A percentile compares a stretch with the other conserved stretches of the same genome.
Evolutionary conservation across 2,797 vertebrate species (phyloP).

Genomic region (Loris lydekkerianus): DNA sequence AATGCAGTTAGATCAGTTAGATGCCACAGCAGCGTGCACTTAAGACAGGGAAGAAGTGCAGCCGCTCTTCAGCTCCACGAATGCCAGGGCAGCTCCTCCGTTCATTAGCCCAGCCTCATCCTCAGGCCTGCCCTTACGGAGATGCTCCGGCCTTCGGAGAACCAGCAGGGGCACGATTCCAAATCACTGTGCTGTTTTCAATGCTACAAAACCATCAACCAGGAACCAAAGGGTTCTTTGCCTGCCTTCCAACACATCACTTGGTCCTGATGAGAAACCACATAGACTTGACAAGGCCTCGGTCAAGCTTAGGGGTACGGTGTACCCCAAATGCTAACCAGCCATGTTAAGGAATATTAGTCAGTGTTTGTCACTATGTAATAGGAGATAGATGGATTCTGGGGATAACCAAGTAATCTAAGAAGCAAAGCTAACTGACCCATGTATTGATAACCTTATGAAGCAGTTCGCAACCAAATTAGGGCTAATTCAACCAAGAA

Average conservation of each 20-base stretch:
- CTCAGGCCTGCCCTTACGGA: slow-evolving; percentile 12
- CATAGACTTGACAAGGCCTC: background rate
- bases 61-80: background rate
- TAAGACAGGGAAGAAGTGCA: slow-evolving; percentile 15
- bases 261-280: slow-evolving; percentile 2
- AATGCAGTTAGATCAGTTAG: slow-evolving; percentile 69
- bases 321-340: background rate
- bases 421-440: background rate
- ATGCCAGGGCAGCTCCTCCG: slow-evolving; percentile 36
- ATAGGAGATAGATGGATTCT: background rate
- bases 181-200: slow-evolving; percentile 71
- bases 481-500: background rate
- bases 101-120: slow-evolving; percentile 53
- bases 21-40: slow-evolving; percentile 57
- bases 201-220: slow-evolving; percentile 6
- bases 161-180: slow-evolving; percentile 59
- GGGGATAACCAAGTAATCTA: background rate
- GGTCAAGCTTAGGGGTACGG: background rate
- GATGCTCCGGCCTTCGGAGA: slow-evolving; percentile 73
- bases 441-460: background rate
- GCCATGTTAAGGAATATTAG: background rate
- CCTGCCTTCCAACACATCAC: background rate
- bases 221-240: slow-evolving; percentile 52
- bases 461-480: background rate
- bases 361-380: background rate